Evolutionary conservation across 2,797 vertebrate species (phyloP), one percentile per base, ranked within the genome.

Genomic region (Platyrinchus mystaceus): DNA sequence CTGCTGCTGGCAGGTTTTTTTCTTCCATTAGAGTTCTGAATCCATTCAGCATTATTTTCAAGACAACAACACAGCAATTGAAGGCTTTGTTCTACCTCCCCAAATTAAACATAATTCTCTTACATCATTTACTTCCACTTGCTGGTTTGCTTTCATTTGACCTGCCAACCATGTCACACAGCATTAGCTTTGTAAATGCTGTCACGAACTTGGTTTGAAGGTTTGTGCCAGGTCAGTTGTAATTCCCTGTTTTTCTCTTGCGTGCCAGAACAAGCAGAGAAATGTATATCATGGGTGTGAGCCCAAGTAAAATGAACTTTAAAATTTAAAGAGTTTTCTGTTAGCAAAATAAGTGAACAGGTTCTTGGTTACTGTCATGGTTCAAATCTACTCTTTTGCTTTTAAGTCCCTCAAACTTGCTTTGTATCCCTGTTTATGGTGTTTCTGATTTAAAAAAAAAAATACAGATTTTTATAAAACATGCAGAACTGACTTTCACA

Each of bases 91-190:
- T 91, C 91, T 91, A 46, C 47, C 50, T 90, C 69, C n/a, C 53
- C 66, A 94, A 86, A 96, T 96, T 79, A 94, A 96, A 86, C 66
- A 43, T 96, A 90, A 92, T 95, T 93, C 85, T 93, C 66, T 93
- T 89, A 92, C 79, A 84, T 83, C 83, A 47, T 82, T 96, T 93
- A 88, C 82, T 97, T 96, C 92, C 92, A 95, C 91, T 95, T 81
- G 60, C 55, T 95, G 89, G 52, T 95, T 96, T 96, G 92, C 96
- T 95, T 96, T 96, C 83, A 56, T 94, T 90, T 96, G 87, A 94
- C 79, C 95, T 78, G 62, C 77, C 95, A 91, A 84, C 82, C 59
- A 30, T 91, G 91, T 96, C 92, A 79, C 89, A 88, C 76, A 60
- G 92, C 87, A 93, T 97, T 95, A 94, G 87, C 87, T 95, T 91